phyloP scores from a whole-genome alignment of 2,797 vertebrate genomes.

The Typhlichthys eigenmanni region DNA sequence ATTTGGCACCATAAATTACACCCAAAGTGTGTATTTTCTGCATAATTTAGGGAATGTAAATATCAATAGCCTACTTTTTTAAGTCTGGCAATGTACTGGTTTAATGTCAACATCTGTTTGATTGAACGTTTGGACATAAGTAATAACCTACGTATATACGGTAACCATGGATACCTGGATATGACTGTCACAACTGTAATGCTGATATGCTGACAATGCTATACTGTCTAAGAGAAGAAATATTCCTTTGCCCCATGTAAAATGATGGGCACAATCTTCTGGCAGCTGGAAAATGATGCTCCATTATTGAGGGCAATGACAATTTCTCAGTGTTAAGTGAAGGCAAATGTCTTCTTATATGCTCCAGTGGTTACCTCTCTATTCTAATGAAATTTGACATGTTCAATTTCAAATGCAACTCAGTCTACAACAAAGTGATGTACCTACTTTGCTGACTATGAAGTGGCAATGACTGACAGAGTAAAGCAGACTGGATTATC shows the following conservation, averaged over 20 bases:
- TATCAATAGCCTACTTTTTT: too few relatives aligned
- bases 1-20: too few relatives aligned
- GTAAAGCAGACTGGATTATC: constrained; percentile 24
- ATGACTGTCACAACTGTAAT: too few relatives aligned
- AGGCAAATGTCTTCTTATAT: constrained; percentile 32
- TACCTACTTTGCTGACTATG: constrained; percentile 12
- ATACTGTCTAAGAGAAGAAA: constrained; percentile 14
- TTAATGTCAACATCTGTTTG: too few relatives aligned
- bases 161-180: too few relatives aligned
- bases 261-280: constrained; percentile 17
- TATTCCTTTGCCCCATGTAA: constrained; percentile 10
- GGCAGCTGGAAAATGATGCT: constrained; percentile 15
- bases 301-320: constrained; percentile 17
- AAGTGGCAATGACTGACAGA: constrained; percentile 31
- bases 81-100: too few relatives aligned
- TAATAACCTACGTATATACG: too few relatives aligned
- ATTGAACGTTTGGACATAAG: too few relatives aligned
- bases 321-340: constrained; percentile 27
- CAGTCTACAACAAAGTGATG: constrained; percentile 30
- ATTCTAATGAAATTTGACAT: constrained; percentile 7
- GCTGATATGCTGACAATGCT: constrained; percentile 19
- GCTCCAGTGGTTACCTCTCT: constrained; percentile 25
- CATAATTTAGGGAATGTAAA: too few relatives aligned
- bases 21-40: too few relatives aligned
- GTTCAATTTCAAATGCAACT: constrained; percentile 16